These are phyloP conservation scores for Holacanthus passer DNA, from an alignment of 2,113 vertebrate genomes.

Conservation along the genomic window DNA sequence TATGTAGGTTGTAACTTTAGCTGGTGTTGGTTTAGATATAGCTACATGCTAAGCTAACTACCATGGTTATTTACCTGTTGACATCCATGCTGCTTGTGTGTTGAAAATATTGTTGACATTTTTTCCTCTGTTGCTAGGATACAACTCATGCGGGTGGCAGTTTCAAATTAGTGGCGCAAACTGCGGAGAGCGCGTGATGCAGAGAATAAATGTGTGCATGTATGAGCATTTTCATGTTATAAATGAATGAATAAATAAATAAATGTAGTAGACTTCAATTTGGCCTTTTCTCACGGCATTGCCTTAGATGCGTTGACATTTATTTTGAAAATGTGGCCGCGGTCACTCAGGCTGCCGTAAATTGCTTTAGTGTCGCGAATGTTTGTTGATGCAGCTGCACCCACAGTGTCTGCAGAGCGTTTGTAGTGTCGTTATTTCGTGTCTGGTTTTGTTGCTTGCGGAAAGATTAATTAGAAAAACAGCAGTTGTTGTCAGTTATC, in stretches of 20 bases:
- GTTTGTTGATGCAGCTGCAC: conserved; percentile 52
- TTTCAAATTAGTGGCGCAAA: neutral
- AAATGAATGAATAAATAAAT: neutral
- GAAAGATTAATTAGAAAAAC: neutral
- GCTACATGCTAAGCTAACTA: neutral
- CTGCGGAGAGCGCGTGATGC: neutral
- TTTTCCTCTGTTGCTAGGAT: conserved; percentile 65
- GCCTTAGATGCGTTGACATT: conserved; percentile 13
- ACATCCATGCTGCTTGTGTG: neutral
- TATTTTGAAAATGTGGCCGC: conserved; percentile 69
- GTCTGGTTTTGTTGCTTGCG: neutral
- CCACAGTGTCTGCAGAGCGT: neutral
- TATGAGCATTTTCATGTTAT: neutral
- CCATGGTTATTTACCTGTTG: conserved; percentile 16
- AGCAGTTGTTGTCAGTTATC: neutral
- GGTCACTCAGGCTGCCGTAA: conserved; percentile 53
- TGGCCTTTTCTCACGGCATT: too few species aligned
- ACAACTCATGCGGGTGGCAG: neutral
- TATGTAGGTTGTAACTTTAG: neutral
- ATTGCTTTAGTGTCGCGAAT: conserved; percentile 62
- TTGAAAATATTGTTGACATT: neutral
- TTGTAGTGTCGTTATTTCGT: neutral
- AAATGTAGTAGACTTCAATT: too few species aligned
- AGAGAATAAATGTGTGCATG: neutral
- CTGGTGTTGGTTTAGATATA: neutral